Evolutionary conservation across 2,888 invertebrate species (phyloP), one percentile per base, ranked within the genome.

Genomic region (Lycophotia porphyrea): DNA sequence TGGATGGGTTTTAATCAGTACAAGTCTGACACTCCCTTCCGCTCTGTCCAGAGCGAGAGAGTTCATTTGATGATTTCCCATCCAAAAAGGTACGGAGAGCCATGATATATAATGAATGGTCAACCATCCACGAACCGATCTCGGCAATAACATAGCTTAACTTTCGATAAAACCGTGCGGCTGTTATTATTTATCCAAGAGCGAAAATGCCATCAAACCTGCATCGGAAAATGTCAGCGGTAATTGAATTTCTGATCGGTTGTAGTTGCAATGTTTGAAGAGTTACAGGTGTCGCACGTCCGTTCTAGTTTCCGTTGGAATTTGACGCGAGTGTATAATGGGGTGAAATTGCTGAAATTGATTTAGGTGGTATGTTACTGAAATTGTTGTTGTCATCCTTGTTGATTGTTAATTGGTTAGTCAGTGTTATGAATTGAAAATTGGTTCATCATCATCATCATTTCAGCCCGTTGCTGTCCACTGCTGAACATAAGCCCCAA

Each of bases 181-280:
- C n/a, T 27, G n/a, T 39, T 63, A 39, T 39, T 18, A 63, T 63
- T 63, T 63, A 63, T 8, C 63, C 15, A 15, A n/a, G 2, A 63
- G n/a, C 18, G 9, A 82, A 93, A 94, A 93, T 92, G 91, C 89
- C 93, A 93, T 86, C 80, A 88, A 82, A 87, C 75, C 90, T 87
- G 89, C 91, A 90, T 85, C 81, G 63, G 86, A 88, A 93, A 94
- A 93, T 93, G 92, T 90, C 91, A 89, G 81, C 13, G 80, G 86
- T 95, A 94, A 95, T 95, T 94, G 95, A 95, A 95, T 95, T 93
- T 93, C 91, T 93, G 94, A 95, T 94, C 90, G 91, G 76, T 42
- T 65, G 80, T 84, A 85, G 88, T 81, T 90, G 90, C 91, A 91
- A 76, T 89, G 89, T 89, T 91, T 90, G 89, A 71, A 61, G 80